Evolutionary conservation across 2,888 invertebrate genomes (phyloP).

Genomic region (Clitarchus hookeri): DNA sequence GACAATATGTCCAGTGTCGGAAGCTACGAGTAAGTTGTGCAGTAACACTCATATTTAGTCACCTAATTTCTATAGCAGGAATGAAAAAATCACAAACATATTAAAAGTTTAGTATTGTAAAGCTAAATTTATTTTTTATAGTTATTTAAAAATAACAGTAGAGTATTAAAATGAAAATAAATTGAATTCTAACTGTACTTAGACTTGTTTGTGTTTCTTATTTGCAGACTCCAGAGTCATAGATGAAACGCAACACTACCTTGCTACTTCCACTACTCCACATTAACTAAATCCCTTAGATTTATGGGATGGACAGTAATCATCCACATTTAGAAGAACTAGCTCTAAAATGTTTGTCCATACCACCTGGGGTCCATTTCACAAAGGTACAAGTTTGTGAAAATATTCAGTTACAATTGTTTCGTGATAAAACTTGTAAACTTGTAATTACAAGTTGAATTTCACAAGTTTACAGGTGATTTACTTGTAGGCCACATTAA

Average conservation of each 20-base stretch:
- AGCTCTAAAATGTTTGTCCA: neutral
- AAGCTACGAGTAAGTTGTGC: no score
- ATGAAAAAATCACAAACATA: no score
- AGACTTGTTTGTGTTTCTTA: neutral
- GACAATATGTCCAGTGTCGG: neutral
- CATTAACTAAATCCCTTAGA: neutral
- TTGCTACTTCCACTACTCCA: neutral
- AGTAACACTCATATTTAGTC: no score
- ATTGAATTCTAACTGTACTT: neutral
- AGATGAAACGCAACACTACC: neutral
- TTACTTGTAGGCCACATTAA: neutral
- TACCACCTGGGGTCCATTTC: neutral
- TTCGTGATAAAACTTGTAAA: no score
- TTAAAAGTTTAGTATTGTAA: neutral
- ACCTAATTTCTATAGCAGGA: no score
- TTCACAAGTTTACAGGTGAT: neutral
- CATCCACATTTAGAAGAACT: neutral
- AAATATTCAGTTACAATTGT: no score
- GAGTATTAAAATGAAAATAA: neutral
- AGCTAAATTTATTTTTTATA: neutral
- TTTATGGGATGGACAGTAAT: neutral
- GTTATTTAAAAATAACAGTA: no score
- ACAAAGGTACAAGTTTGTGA: no score
- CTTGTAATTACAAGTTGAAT: no score
- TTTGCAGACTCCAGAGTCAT: neutral